Evolutionary conservation across 2,888 invertebrate genomes (phyloP), one percentile per base, ranked within the genome.

Genomic region (Lithophane leautieri): DNA sequence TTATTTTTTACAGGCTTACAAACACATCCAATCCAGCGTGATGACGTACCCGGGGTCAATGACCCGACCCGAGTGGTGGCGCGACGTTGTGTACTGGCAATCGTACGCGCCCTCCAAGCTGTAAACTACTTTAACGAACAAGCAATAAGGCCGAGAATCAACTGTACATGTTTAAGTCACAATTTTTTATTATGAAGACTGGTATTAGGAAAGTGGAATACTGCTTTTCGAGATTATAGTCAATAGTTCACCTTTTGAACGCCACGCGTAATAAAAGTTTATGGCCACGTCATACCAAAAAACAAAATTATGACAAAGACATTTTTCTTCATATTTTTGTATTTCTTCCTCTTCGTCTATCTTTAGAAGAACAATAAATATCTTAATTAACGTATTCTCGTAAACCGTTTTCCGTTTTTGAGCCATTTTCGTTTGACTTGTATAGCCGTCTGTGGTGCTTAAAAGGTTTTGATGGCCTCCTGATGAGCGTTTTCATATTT

Each of bases 41-140:
- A 96, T 97, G 90, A 97, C 97, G 61, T 96, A 97, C 83, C 97
- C 98, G 0, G 97, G 97, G 19, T 97, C 97, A 0, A 94, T 98
- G 91, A 95, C 97, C 73, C 97, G 98, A n/a, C 98, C 98, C 0
- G 88, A 93, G 22, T 98, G 98, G 98, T 98, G 98, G 98, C 94
- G 97, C 54, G 98, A 98, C 88, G 97, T 98, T 9, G 96, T 97
- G 7, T 94, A 96, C 89, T 96, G 96, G 96, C 88, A 94, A 14
- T 77, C 92, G 0, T 96, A 96, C 84, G 87, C 93, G 3, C 92
- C 92, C 0, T 93, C 97, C 63, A 97, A 97, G 83, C 88, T 97
- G n/a, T 97, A 93, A 91, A 40, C 62, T 56, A 60, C 58, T 44
- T 40, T 77, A 61, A 16, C 0, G 0, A 7, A n/a, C 25, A 69